A percentile compares a stretch with the other conserved stretches of the same genome.
These are phyloP conservation scores for Holotrichia oblita DNA, from an alignment of 1,140 invertebrate genomes.

Conservation along the genomic window DNA sequence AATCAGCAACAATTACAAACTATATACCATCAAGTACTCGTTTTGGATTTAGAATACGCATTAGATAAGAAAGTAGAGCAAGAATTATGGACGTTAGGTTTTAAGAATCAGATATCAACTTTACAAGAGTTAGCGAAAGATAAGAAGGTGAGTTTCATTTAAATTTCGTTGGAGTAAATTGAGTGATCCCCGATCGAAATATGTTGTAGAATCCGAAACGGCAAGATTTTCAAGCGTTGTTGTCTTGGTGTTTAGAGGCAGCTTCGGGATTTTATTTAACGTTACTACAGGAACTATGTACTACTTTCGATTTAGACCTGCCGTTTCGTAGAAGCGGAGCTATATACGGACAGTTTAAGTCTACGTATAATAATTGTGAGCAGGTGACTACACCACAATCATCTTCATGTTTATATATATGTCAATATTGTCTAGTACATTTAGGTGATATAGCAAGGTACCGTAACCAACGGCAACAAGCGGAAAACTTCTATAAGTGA, in stretches of 20 bases:
- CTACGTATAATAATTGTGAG: slow-evolving; percentile 45
- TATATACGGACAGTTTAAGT: slow-evolving; percentile 55
- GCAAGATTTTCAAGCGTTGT: slow-evolving; percentile 76
- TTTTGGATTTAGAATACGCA: slow-evolving; percentile 86
- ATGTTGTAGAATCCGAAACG: slow-evolving; percentile 72
- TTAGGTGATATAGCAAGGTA: slow-evolving; percentile 88
- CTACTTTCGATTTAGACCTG: slow-evolving; percentile 81
- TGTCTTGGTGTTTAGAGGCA: slow-evolving; percentile 82
- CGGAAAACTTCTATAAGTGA: slow-evolving; percentile 81
- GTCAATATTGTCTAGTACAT: slow-evolving; percentile 88
- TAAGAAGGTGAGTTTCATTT: slow-evolving; percentile 68
- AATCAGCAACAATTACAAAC: slow-evolving; percentile 75
- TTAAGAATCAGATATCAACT: slow-evolving; percentile 86
- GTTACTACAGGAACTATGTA: slow-evolving; percentile 83
- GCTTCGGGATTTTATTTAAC: slow-evolving; percentile 87
- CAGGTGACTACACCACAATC: slow-evolving; percentile 67
- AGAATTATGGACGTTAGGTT: slow-evolving; percentile 88
- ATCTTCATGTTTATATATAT: slow-evolving; percentile 82
- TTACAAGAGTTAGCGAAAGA: slow-evolving; percentile 80
- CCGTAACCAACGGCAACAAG: slow-evolving; percentile 79
- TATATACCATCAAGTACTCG: slow-evolving; percentile 82
- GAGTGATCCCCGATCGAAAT: background rate
- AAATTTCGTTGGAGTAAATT: background rate
- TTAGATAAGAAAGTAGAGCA: slow-evolving; percentile 89
- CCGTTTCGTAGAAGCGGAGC: slow-evolving; percentile 69